Conservation (phyloP, 2,113 vertebrate species). For the Catharus bicknelli region DNA sequence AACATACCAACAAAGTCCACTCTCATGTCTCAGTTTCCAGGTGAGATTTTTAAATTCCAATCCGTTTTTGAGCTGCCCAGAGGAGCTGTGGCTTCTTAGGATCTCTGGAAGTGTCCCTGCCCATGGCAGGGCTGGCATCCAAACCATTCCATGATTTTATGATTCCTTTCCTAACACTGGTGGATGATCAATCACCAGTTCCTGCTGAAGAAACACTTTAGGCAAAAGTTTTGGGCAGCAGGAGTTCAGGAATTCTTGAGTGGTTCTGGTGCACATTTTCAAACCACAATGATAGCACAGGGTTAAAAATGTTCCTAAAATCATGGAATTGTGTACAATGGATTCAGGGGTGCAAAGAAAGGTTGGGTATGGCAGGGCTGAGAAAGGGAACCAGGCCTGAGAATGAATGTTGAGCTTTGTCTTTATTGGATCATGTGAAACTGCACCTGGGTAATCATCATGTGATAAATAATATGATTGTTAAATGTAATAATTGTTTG, state of each 20-base stretch:
- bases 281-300: not conserved
- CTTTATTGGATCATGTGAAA: no score
- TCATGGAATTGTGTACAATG: no score
- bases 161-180: no score
- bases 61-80: not conserved
- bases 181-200: not conserved
- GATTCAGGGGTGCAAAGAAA: no score
- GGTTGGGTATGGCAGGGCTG: no score
- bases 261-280: accelerated
- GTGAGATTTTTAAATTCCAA: not conserved
- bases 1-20: not conserved
- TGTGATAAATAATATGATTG: no score
- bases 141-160: not conserved
- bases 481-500: no score
- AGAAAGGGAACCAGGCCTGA: no score
- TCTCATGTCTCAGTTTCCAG: accelerated
- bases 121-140: not conserved
- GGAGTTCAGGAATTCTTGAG: not conserved
- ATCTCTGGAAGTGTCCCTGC: not conserved
- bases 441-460: no score
- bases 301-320: no score
- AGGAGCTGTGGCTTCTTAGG: accelerated
- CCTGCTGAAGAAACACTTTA: not conserved
- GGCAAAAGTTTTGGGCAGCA: not conserved
- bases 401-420: no score